These are phyloP conservation scores for Apeira syringaria DNA, from an alignment of 2,888 invertebrate genomes.

Conservation along the genomic window DNA sequence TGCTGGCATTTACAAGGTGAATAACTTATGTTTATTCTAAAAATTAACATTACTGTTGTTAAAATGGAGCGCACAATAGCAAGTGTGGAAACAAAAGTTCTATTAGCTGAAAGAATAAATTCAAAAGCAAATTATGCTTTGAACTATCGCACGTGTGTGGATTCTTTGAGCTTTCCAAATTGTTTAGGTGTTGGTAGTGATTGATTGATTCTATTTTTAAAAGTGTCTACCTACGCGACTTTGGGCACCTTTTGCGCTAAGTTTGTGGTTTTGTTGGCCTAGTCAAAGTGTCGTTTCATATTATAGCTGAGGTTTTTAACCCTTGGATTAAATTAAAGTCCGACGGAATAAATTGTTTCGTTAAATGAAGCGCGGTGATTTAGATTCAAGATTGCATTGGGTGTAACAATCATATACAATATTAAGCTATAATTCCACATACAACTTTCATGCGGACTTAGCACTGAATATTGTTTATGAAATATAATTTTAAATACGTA, in stretches of 20 bases:
- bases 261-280: slow-evolving; percentile 10
- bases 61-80: slow-evolving; percentile 3
- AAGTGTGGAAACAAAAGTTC: slow-evolving; percentile 17
- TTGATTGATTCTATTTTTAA: slow-evolving; percentile 21
- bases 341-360: neutral
- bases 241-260: slow-evolving; percentile 11
- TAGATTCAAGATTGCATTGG: neutral
- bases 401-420: too few relatives aligned
- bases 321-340: slow-evolving; percentile 1
- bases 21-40: slow-evolving; percentile 1
- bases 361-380: neutral
- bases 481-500: too few relatives aligned
- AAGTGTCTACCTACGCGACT: slow-evolving; percentile 14
- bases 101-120: slow-evolving; percentile 34
- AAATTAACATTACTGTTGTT: slow-evolving; percentile 8
- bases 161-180: slow-evolving; percentile 20
- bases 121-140: slow-evolving; percentile 7
- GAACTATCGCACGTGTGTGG: slow-evolving; percentile 25
- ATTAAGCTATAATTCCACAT: too few relatives aligned
- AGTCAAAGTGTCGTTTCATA: slow-evolving; percentile 4
- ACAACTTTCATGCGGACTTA: too few relatives aligned
- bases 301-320: slow-evolving; percentile 2
- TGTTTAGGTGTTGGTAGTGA: slow-evolving; percentile 27
- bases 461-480: too few relatives aligned
- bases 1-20: slow-evolving; percentile 1